Evolutionary conservation across 2,888 invertebrate genomes (phyloP).

Genomic region (Pachydiplax longipennis): DNA sequence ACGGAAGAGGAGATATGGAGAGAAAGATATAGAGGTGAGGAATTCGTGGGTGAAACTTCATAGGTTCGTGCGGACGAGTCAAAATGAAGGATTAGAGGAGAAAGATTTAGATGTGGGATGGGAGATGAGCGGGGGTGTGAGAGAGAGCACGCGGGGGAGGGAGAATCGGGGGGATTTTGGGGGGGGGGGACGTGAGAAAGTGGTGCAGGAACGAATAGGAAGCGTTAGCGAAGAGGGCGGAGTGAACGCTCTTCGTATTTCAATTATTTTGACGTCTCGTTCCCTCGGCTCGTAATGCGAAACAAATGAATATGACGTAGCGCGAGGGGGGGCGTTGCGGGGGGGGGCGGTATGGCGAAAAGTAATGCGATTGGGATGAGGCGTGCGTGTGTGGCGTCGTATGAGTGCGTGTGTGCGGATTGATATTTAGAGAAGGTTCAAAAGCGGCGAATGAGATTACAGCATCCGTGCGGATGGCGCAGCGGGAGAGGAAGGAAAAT

Average conservation of each 20-base stretch:
- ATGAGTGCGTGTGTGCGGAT: too few species aligned
- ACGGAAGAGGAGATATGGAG: neutral
- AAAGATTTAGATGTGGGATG: neutral
- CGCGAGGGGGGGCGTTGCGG: neutral
- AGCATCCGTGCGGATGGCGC: too few species aligned
- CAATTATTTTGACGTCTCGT: conserved; percentile 37
- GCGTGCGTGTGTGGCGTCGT: too few species aligned
- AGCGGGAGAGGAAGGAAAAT: too few species aligned
- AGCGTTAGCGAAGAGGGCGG: neutral
- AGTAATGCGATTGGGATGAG: neutral
- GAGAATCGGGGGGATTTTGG: neutral
- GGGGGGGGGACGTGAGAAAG: neutral
- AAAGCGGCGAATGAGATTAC: too few species aligned
- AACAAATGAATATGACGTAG: conserved; percentile 34
- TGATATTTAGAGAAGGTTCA: too few species aligned
- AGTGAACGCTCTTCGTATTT: conserved; percentile 22
- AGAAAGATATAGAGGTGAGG: neutral
- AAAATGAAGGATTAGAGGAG: neutral
- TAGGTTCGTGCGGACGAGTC: neutral
- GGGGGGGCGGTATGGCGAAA: neutral
- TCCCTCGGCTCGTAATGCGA: conserved; percentile 21
- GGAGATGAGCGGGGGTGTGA: neutral
- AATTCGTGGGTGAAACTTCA: neutral
- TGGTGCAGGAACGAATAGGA: neutral
- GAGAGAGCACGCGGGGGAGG: neutral